Conservation (phyloP, 2,113 vertebrate genomes). For the Phrynosoma blainvillii region DNA sequence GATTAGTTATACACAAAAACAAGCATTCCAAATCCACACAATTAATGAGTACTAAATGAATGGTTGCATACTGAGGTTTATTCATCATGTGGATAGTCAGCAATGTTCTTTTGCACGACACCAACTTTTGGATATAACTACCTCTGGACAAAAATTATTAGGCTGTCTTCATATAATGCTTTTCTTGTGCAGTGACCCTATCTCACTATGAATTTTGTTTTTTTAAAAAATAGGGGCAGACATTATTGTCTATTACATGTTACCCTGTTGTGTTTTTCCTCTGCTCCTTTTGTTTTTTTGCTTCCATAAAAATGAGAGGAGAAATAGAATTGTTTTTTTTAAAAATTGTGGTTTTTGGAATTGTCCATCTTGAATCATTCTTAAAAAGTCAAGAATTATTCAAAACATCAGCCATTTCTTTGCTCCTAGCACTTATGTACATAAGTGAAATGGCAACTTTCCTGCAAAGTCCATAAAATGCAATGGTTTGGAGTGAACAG, state of each 20-base stretch:
- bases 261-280: not conserved
- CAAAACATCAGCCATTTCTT: not conserved
- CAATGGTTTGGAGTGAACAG: not conserved
- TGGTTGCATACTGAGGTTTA: not conserved
- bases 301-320: not conserved
- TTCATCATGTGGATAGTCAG: not conserved
- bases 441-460: not conserved
- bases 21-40: not conserved
- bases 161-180: not conserved
- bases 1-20: not conserved
- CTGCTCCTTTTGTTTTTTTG: not conserved
- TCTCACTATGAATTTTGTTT: too few relatives aligned
- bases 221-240: not conserved
- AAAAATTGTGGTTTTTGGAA: too few relatives aligned
- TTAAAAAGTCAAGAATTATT: not conserved
- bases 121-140: not conserved
- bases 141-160: not conserved
- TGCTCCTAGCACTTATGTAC: not conserved
- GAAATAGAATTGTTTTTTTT: too few relatives aligned
- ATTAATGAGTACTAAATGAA: not conserved
- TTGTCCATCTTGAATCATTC: not conserved
- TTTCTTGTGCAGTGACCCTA: not conserved
- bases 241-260: not conserved
- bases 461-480: not conserved
- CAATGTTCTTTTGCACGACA: not conserved